Evolutionary conservation across 2,888 invertebrate species (phyloP).

Genomic region (Erebia palarica): DNA sequence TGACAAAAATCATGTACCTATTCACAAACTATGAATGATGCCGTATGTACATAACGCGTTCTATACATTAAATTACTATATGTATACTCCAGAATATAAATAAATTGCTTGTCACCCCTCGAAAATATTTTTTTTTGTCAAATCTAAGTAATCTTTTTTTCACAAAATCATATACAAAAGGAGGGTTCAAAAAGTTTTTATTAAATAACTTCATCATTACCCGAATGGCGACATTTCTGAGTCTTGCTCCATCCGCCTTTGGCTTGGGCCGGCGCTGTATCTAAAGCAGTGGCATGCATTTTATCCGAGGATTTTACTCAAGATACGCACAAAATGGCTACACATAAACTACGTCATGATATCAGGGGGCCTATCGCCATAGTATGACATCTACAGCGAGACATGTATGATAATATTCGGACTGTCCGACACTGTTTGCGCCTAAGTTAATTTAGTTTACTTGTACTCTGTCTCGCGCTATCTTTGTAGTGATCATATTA

Average conservation of each 20-base stretch:
- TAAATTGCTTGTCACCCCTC: conserved; percentile 14
- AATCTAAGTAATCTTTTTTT: background rate
- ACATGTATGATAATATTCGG: too few species aligned
- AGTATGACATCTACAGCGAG: too few species aligned
- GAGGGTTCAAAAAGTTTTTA: conserved; percentile 1
- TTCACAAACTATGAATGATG: background rate
- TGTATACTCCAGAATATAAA: background rate
- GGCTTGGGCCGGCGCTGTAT: conserved; percentile 13
- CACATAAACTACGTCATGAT: background rate
- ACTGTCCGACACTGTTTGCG: too few species aligned
- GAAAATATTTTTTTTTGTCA: background rate
- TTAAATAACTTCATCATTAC: conserved; percentile 12
- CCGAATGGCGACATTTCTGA: conserved; percentile 11
- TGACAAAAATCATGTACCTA: too few species aligned
- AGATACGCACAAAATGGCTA: background rate
- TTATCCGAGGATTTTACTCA: conserved; percentile 19
- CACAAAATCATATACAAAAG: background rate
- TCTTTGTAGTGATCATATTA: too few species aligned
- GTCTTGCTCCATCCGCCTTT: conserved; percentile 12
- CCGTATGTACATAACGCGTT: too few species aligned
- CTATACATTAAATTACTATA: background rate
- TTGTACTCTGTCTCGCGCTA: too few species aligned
- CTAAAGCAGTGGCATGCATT: conserved; percentile 15
- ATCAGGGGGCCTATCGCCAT: too few species aligned
- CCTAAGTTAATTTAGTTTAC: too few species aligned